Base-by-base conservation (phyloP, 2,113 vertebrate species). In the Zootoca vivipara region DNA sequence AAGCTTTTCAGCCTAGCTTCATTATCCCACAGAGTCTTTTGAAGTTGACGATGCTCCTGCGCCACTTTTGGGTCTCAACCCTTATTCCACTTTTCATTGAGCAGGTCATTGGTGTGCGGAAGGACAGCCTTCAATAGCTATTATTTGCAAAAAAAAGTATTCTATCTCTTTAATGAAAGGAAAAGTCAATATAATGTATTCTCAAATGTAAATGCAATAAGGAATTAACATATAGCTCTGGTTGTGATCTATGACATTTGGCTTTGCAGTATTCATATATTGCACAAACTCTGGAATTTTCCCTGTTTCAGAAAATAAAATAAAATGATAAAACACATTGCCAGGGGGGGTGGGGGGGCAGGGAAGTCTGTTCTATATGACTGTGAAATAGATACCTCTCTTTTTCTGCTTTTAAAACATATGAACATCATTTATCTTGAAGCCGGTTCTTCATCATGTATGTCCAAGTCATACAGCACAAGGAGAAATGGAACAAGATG, bases 401-500 rank as follows among this genome's bases (percentile, higher is more conserved):
- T 64, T 16, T 67, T 84, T 80, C 89, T 95, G 80, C 85, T 52
- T 52, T 52, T 94, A 95, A 93, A 95, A 94, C 92, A 93, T 92
- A 95, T 94, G 92, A 92, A 84, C 90, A 90, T 75, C 79, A 75
- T 16, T 89, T 89, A 65, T 91, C 92, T 89, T n/a, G 93, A 95
- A 95, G 94, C 92, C 95, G 94, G 92, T 72, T 93, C 30, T 94
- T 95, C 92, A 94, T 92, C 95, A 96, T 94, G 86, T 95, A 92
- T 95, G 93, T 91, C 79, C 81, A 91, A 85, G 78, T 86, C 67
- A 91, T 87, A 94, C 88, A 92, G 65, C 82, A 92, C 65, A 89
- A 95, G 93, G 95, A 94, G 94, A 95, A 95, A 94, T 85, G 89
- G 90, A 95, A 93, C 80, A 93, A 89, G 92, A 93, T 94, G 92